phyloP scores from a whole-genome alignment of 1,140 invertebrate species.

The Pogonomyrmex californicus region DNA sequence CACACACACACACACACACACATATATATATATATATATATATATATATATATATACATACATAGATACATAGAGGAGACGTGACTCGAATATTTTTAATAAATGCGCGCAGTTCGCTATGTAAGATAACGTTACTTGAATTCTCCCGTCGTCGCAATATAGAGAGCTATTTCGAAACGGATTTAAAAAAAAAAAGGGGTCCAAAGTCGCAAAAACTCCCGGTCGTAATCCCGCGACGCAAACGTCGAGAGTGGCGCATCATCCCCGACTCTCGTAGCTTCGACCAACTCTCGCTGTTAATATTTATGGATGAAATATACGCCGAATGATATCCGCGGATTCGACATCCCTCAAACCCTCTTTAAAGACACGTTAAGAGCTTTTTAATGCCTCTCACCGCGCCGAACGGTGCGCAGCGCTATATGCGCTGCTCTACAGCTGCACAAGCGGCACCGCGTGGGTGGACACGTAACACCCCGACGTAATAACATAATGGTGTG shows the following conservation, averaged over 20 bases:
- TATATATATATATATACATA: too few species aligned
- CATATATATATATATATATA: too few species aligned
- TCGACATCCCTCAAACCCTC: slow-evolving; percentile 19
- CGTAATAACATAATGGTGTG: slow-evolving; percentile 80
- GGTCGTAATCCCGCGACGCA: slow-evolving; percentile 18
- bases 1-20: too few species aligned
- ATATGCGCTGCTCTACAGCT: background rate
- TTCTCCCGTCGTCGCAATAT: background rate
- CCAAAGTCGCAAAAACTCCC: slow-evolving; percentile 13
- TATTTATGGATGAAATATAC: slow-evolving; percentile 35
- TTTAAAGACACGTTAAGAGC: slow-evolving; percentile 72
- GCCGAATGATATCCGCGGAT: slow-evolving; percentile 29
- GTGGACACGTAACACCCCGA: slow-evolving; percentile 70
- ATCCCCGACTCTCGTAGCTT: slow-evolving; percentile 28
- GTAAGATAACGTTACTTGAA: background rate
- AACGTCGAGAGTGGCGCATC: slow-evolving; percentile 37
- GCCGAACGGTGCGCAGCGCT: background rate
- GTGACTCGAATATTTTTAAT: background rate
- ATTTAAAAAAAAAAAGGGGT: slow-evolving; percentile 10
- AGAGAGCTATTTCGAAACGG: slow-evolving; percentile 28
- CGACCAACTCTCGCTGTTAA: slow-evolving; percentile 24
- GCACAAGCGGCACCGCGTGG: slow-evolving; percentile 27
- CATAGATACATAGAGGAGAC: background rate
- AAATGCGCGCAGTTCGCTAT: background rate
- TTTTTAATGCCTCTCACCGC: slow-evolving; percentile 69